Base-by-base conservation (phyloP, 2,113 vertebrate genomes). In the Nipponia nippon region DNA sequence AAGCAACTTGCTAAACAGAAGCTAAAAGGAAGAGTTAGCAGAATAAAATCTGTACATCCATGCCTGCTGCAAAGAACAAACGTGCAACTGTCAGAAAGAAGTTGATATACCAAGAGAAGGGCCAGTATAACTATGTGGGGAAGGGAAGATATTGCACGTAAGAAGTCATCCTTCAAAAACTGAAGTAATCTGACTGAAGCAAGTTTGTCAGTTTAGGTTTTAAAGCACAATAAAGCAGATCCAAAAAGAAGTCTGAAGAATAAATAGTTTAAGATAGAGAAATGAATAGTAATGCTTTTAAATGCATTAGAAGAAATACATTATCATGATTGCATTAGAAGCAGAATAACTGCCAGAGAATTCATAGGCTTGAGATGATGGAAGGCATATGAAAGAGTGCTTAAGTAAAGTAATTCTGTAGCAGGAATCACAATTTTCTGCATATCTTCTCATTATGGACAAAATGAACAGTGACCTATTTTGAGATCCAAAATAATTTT, bases 21-120 rank as follows among this genome's bases (percentile, higher is more conserved):
- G 44, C 23, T 59, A 23, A 69, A 84, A 73, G 27, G 52, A 90
- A 52, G 14, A 50, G 32, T 26, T 86, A 42, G 52, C 10, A 27
- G 27, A 56, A 10, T 47, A 56, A 65, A 75, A 65, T 75, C 27
- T 69, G 25, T 59, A 30, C 9, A 13, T 69, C 40, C 6, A 11
- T 89, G 22, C 38, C 12, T 55, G 19, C 44, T 65, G 36, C 0
- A 0, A 75, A 89, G 56, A 75, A 15, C 9, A 52, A 52, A 34
- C 0, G 0, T 44, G 34, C 13, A 58, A 1, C 40, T 65, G 3
- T 75, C 32, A 91, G 44, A 56, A 70, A 25, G 29, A 6, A 20
- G 17, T 70, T 52, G 42, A 71, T 40, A 6, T 44, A 58, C 8
- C 26, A 8, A 38, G 20, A 55, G 16, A 58, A 87, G 52, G 58